Evolutionary conservation across 2,113 vertebrate species (phyloP).

Genomic region (human): DNA sequence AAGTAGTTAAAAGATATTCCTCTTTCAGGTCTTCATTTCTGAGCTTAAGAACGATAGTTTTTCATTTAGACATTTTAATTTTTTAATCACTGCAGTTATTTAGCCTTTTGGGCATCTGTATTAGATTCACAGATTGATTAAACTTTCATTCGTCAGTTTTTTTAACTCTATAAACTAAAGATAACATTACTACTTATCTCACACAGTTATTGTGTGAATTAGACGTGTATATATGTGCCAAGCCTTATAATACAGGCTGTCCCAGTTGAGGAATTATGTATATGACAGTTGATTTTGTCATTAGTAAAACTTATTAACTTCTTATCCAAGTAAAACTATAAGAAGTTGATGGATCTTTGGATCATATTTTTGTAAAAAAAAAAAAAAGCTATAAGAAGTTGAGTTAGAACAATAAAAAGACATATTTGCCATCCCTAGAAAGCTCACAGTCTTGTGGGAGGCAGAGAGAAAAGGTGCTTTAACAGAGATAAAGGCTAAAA

Average conservation of each 20-base stretch:
- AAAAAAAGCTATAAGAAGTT: not conserved
- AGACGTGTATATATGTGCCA: not conserved
- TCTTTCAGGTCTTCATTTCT: conserved; percentile 29
- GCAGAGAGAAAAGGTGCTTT: not conserved
- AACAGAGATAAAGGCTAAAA: not conserved
- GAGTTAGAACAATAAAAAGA: not conserved
- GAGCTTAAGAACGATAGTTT: not conserved
- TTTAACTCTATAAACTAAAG: not conserved
- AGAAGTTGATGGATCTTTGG: too few species aligned
- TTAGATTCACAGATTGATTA: not conserved
- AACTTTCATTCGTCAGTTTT: not conserved
- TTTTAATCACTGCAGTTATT: not conserved
- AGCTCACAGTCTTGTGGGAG: not conserved
- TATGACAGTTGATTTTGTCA: not conserved
- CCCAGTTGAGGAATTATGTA: not conserved
- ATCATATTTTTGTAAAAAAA: too few species aligned
- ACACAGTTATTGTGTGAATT: not conserved
- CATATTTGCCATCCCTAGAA: not conserved
- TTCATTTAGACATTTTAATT: not conserved
- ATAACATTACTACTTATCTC: not conserved
- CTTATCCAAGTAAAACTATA: too few species aligned
- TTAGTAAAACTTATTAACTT: not conserved
- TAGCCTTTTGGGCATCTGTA: not conserved
- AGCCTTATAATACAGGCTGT: not conserved
- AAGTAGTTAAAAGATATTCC: not conserved